Percentiles rank a stretch among this genome's conserved stretches.
Evolutionary conservation across 1,140 invertebrate species (phyloP).

Genomic region (Drosophila sp.): DNA sequence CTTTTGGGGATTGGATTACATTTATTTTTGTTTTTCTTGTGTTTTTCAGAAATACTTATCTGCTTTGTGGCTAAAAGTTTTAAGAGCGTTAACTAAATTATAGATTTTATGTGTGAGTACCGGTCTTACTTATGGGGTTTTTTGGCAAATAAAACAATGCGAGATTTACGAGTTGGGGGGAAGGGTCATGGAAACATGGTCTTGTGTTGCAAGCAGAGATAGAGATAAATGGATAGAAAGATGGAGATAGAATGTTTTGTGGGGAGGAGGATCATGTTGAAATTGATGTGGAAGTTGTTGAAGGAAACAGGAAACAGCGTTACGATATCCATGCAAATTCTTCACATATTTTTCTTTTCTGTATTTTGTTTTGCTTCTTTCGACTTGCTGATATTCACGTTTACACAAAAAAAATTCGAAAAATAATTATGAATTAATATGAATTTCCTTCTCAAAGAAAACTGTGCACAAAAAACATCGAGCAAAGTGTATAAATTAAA

Average conservation of each 20-base stretch:
- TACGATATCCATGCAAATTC: slow-evolving; percentile 83
- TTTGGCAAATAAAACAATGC: background rate
- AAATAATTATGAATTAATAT: slow-evolving; percentile 1
- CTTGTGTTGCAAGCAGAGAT: background rate
- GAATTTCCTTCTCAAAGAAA: slow-evolving; percentile 16
- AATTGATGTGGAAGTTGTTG: slow-evolving; percentile 35
- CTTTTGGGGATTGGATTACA: background rate
- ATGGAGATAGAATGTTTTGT: slow-evolving; percentile 17
- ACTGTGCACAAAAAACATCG: slow-evolving; percentile 36
- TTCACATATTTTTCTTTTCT: slow-evolving; percentile 71
- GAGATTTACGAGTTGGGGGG: background rate
- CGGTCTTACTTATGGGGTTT: background rate
- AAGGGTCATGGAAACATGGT: background rate
- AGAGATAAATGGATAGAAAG: background rate
- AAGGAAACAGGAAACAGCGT: slow-evolving; percentile 76
- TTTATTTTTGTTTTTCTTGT: background rate
- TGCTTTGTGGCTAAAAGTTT: slow-evolving; percentile 60
- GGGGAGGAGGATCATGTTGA: slow-evolving; percentile 21
- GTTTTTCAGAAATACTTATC: slow-evolving; percentile 57
- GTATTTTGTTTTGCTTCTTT: slow-evolving; percentile 30
- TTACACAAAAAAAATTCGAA: slow-evolving; percentile 55
- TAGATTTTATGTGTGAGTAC: background rate
- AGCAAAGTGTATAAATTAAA: slow-evolving; percentile 40
- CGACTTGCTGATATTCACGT: slow-evolving; percentile 50
- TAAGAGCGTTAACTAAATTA: slow-evolving; percentile 34